A percentile compares a stretch with the other conserved stretches of the same genome.
Conservation (phyloP, 1,140 invertebrate genomes). For the Neodiprion lecontei region DNA sequence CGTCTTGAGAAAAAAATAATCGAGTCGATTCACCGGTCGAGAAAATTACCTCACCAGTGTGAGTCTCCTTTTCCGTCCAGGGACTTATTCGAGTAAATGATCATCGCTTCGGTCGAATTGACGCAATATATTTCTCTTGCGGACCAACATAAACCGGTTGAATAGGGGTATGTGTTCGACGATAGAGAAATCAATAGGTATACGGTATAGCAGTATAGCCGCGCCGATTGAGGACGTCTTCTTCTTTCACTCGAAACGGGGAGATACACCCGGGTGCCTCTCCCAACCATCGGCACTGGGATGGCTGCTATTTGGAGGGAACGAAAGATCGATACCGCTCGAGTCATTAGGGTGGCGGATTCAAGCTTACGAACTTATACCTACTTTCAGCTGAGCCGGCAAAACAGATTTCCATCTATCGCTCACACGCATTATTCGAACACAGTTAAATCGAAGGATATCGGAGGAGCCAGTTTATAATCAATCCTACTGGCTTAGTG, state of each 20-base stretch:
- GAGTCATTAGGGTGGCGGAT: neutral
- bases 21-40: too few species aligned
- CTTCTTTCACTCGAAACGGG: neutral
- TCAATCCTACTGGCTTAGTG: neutral
- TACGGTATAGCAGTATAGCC: neutral
- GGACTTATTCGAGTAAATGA: too few species aligned
- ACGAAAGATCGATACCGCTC: neutral
- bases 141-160: too few species aligned
- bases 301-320: neutral
- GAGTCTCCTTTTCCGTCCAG: too few species aligned
- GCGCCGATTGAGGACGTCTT: neutral
- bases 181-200: neutral
- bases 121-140: too few species aligned
- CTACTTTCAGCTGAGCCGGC: neutral
- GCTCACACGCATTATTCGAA: neutral
- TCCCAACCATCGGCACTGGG: neutral
- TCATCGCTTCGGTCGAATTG: too few species aligned
- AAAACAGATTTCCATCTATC: constrained; percentile 5
- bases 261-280: neutral
- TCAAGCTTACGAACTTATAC: constrained; percentile 4
- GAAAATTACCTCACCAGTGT: too few species aligned
- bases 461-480: neutral
- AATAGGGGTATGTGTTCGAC: neutral
- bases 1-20: too few species aligned
- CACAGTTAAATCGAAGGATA: neutral